Conservation (phyloP, 2,113 vertebrate genomes). For the Rostratula benghalensis region DNA sequence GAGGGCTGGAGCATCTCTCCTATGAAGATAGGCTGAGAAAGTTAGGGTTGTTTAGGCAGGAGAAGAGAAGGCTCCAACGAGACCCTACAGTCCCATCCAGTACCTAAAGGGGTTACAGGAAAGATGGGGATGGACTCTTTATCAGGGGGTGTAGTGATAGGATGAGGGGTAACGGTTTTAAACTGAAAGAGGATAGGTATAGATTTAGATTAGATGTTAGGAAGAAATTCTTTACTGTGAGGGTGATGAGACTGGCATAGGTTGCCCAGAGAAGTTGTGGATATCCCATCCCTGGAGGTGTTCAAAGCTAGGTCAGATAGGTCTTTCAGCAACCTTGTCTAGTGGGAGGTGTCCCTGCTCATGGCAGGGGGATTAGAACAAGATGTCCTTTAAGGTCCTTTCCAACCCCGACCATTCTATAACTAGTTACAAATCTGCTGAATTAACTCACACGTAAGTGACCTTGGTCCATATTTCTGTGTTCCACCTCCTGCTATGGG, state of each 20-base stretch:
- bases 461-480: fast-evolving
- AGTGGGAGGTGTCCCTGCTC: neutral
- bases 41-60: neutral
- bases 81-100: neutral
- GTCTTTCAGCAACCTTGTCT: neutral
- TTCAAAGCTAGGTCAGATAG: neutral
- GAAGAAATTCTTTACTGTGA: neutral
- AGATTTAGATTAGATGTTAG: neutral
- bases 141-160: neutral
- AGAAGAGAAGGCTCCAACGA: neutral
- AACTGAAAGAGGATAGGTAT: neutral
- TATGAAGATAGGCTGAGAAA: neutral
- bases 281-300: neutral
- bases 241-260: neutral
- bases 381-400: neutral
- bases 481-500: neutral
- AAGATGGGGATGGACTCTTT: neutral
- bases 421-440: neutral
- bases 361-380: neutral
- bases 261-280: neutral
- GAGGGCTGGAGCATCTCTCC: neutral
- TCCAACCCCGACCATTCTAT: neutral
- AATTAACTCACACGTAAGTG: neutral
- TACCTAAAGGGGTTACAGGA: neutral
- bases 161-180: neutral